Base-by-base conservation (phyloP, 2,797 vertebrate species). In the Telmatherina bonti region DNA sequence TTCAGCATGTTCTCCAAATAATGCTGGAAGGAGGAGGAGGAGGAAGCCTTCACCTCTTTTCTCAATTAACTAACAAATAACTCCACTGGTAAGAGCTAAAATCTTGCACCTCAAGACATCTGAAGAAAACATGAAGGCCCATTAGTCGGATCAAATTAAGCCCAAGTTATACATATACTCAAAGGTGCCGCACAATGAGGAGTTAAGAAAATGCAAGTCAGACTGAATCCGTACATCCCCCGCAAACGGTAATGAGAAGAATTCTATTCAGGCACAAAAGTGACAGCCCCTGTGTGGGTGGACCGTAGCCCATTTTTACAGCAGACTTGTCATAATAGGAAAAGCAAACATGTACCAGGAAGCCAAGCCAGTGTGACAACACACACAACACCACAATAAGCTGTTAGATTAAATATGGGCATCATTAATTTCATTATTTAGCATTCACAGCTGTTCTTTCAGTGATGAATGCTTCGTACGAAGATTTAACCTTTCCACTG, bases 311-410 rank as follows among this genome's bases (percentile, higher is more conserved):
- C 52, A 30, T 29, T 62, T 72, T 26, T 61, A 70, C 67, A 31
- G 52, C 20, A 68, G 67, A 78, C 67, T 38, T 47, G 62, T 76
- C 62, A 70, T 31, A 58, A 45, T 58, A 74, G 65, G 47, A 69
- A 62, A 70, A 47, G 54, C 54, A 64, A 68, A 76, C 22, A 53
- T 66, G 47, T 41, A 29, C 20, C 31, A 51, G 36, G 31, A 35
- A 57, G 57, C 12, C 35, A 29, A 20, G 68, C 20, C 55, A 64
- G 29, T n/a, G 36, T 56, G 71, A 72, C 54, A 41, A 27, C 43
- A 49, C 61, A 26, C 29, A 43, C 30, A 57, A 54, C 22, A 62
- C 29, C 31, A 58, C 30, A 26, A 60, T 1, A 18, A 31, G 47
- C 47, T 41, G 49, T 10, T 41, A 53, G 68, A 57, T 63, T 13